Percentiles rank a stretch among this genome's conserved stretches.
Conservation (phyloP, 2,888 invertebrate species). For the Drepanosiphum platanoidis region DNA sequence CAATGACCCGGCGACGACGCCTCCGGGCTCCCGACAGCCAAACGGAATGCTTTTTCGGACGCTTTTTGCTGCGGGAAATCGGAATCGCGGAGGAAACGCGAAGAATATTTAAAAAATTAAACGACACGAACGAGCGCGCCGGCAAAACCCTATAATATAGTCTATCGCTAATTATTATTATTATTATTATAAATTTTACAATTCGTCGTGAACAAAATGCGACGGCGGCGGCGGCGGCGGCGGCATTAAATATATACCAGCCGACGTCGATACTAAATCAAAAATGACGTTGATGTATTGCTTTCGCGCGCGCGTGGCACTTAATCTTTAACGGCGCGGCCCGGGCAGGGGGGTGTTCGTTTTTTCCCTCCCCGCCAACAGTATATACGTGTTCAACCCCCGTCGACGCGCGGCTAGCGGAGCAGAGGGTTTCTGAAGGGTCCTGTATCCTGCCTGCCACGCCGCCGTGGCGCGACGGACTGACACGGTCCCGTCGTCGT, state of each 20-base stretch:
- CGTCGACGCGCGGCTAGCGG: neutral
- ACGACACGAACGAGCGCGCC: too few relatives aligned
- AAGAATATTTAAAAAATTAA: too few relatives aligned
- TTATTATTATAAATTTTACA: too few relatives aligned
- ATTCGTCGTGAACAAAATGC: neutral
- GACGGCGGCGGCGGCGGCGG: neutral
- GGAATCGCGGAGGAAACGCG: too few relatives aligned
- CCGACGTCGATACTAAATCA: constrained; percentile 50
- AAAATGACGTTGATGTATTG: constrained; percentile 58
- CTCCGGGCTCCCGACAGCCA: too few relatives aligned
- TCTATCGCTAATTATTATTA: too few relatives aligned
- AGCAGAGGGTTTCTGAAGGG: neutral
- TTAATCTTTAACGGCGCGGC: constrained; percentile 25
- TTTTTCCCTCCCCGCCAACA: neutral
- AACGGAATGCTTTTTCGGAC: too few relatives aligned
- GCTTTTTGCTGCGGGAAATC: too few relatives aligned
- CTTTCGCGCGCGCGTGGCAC: neutral
- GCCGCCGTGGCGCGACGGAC: neutral
- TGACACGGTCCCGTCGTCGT: neutral
- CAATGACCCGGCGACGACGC: too few relatives aligned
- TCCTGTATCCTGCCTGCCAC: neutral
- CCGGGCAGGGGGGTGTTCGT: neutral
- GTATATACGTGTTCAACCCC: neutral
- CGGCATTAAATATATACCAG: neutral
- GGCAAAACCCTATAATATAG: too few relatives aligned